Evolutionary conservation across 2,888 invertebrate species (phyloP).

Genomic region (Cheilosia vernalis): DNA sequence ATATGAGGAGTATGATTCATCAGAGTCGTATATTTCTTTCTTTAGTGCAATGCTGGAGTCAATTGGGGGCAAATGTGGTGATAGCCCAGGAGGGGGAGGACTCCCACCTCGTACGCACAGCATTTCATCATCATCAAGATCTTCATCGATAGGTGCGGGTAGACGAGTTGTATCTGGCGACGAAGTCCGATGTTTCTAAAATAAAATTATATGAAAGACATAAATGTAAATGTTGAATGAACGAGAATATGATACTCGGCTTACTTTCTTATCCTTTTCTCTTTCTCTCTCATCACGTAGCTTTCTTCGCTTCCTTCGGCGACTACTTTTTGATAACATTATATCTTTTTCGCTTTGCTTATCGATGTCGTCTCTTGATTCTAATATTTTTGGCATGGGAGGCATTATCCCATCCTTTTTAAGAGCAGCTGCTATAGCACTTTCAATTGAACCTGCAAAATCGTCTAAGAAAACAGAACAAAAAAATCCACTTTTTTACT

Average conservation of each 20-base stretch:
- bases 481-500: background rate
- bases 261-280: slow-evolving; percentile 78
- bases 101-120: slow-evolving; percentile 91
- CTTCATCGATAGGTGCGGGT: slow-evolving; percentile 81
- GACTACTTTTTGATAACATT: slow-evolving; percentile 77
- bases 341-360: slow-evolving; percentile 83
- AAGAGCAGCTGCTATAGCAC: slow-evolving; percentile 90
- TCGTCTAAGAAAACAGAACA: slow-evolving; percentile 85
- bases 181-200: slow-evolving; percentile 75
- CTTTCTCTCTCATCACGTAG: slow-evolving; percentile 81
- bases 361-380: slow-evolving; percentile 85
- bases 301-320: slow-evolving; percentile 81
- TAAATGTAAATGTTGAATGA: background rate
- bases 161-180: slow-evolving; percentile 80
- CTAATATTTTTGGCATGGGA: slow-evolving; percentile 79
- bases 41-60: slow-evolving; percentile 76
- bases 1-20: slow-evolving; percentile 85
- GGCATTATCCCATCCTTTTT: slow-evolving; percentile 87
- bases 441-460: slow-evolving; percentile 91
- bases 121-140: slow-evolving; percentile 91
- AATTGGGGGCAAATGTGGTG: slow-evolving; percentile 77
- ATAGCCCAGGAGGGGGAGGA: slow-evolving; percentile 83
- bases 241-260: background rate
- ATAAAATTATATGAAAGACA: background rate
- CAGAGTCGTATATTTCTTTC: slow-evolving; percentile 84